These are phyloP conservation scores for Sceliomorpha sp. DNA, from an alignment of 2,888 invertebrate genomes.

Conservation along the genomic window DNA sequence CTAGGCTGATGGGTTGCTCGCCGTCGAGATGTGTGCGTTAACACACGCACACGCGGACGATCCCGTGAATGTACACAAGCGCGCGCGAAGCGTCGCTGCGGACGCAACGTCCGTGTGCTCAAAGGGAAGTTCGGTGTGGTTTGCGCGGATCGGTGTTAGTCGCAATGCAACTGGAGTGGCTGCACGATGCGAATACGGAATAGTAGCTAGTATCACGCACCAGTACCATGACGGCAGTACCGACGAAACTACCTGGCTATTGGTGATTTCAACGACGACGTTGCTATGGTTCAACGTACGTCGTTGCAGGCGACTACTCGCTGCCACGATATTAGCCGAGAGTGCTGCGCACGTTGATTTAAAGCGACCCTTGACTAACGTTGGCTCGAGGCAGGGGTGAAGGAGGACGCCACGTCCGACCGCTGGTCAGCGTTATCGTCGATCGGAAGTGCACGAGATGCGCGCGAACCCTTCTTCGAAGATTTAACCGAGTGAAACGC, in stretches of 20 bases:
- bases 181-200: slow-evolving; percentile 60
- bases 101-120: slow-evolving; percentile 22
- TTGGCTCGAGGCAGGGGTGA: slow-evolving; percentile 31
- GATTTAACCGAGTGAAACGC: slow-evolving; percentile 44
- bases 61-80: slow-evolving; percentile 43
- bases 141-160: slow-evolving; percentile 62
- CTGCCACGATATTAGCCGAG: not conserved
- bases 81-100: slow-evolving; percentile 1
- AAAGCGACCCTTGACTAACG: slow-evolving; percentile 65
- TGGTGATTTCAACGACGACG: slow-evolving; percentile 69
- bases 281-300: slow-evolving; percentile 51
- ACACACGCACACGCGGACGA: slow-evolving; percentile 33
- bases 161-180: slow-evolving; percentile 72
- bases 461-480: slow-evolving; percentile 33
- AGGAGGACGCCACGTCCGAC: slow-evolving; percentile 33
- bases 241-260: slow-evolving; percentile 58
- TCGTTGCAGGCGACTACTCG: slow-evolving; percentile 29
- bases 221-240: slow-evolving; percentile 64
- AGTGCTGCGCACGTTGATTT: slow-evolving; percentile 66
- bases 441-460: slow-evolving; percentile 42
- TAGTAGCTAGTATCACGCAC: slow-evolving; percentile 37
- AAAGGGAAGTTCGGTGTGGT: slow-evolving; percentile 49
- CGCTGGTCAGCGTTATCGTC: slow-evolving; percentile 54
- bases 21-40: slow-evolving; percentile 45
- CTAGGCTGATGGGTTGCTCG: slow-evolving; percentile 56